Conservation (phyloP, 2,113 vertebrate genomes). For the Rousettus leschenaultii region DNA sequence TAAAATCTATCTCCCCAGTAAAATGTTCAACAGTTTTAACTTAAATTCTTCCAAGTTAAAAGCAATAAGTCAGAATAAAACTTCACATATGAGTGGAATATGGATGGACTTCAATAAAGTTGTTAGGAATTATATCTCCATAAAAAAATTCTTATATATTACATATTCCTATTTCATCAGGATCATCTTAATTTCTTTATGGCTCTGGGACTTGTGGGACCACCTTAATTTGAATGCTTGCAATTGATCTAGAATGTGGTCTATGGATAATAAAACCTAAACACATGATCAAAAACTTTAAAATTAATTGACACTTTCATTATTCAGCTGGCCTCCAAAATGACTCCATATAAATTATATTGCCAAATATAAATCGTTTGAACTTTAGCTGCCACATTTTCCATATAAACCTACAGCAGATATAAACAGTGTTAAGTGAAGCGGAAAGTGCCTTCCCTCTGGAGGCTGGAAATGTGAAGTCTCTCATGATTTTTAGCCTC, state of each 20-base stretch:
- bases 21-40: background rate
- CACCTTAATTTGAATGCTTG: constrained; percentile 7
- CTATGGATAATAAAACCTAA: constrained; percentile 38
- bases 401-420: constrained; percentile 60
- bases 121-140: background rate
- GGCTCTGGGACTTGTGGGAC: background rate
- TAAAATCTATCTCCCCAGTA: background rate
- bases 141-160: background rate
- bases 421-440: constrained; percentile 74
- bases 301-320: constrained; percentile 64
- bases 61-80: constrained; percentile 11
- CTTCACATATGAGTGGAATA: background rate
- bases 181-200: constrained; percentile 28
- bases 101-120: background rate
- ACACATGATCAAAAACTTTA: background rate
- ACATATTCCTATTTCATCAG: background rate
- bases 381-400: constrained; percentile 49
- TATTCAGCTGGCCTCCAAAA: constrained; percentile 60
- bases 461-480: constrained; percentile 34
- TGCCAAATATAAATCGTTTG: constrained; percentile 14
- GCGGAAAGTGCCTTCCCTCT: constrained; percentile 50
- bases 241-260: background rate
- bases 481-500: constrained; percentile 52
- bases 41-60: constrained; percentile 10
- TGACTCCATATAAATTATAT: constrained; percentile 25